Percentiles rank a stretch among this genome's conserved stretches.
Evolutionary conservation across 2,797 vertebrate species (phyloP).

Genomic region (Cryptoprocta ferox): DNA sequence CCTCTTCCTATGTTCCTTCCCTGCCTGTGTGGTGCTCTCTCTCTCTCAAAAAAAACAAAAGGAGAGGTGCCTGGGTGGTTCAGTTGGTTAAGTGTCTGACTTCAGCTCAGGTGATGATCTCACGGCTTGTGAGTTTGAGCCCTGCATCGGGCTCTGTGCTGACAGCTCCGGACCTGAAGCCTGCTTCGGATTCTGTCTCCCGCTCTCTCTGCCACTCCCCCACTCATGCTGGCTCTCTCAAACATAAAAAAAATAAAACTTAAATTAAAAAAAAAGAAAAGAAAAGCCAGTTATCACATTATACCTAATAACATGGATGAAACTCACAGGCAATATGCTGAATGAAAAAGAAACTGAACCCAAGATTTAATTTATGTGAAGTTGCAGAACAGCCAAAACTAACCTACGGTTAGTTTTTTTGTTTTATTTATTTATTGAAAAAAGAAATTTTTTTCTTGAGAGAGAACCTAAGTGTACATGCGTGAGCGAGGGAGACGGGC

Average conservation of each 20-base stretch:
- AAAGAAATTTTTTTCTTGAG: too few species aligned
- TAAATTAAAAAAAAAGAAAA: not conserved
- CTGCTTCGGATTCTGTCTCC: not conserved
- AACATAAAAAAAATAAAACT: not conserved
- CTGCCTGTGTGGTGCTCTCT: not conserved
- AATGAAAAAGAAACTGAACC: conserved; percentile 40
- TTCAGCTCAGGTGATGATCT: not conserved
- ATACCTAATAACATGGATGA: not conserved
- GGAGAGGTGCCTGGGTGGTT: not conserved
- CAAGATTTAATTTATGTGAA: conserved; percentile 26
- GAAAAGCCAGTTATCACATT: not conserved
- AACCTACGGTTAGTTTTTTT: not conserved
- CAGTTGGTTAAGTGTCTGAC: not conserved
- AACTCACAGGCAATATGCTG: not conserved
- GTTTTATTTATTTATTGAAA: too few species aligned
- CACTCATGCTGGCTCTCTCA: not conserved
- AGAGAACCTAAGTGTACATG: too few species aligned
- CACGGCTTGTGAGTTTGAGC: not conserved
- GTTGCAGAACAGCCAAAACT: conserved; percentile 11
- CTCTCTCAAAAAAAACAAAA: not conserved
- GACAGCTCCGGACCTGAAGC: not conserved
- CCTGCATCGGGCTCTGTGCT: not conserved
- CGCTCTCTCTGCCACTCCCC: not conserved
- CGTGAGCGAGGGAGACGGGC: too few species aligned
- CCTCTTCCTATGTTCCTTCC: not conserved